Evolutionary conservation across 2,797 vertebrate species (phyloP).

Genomic region (Falco columbarius): DNA sequence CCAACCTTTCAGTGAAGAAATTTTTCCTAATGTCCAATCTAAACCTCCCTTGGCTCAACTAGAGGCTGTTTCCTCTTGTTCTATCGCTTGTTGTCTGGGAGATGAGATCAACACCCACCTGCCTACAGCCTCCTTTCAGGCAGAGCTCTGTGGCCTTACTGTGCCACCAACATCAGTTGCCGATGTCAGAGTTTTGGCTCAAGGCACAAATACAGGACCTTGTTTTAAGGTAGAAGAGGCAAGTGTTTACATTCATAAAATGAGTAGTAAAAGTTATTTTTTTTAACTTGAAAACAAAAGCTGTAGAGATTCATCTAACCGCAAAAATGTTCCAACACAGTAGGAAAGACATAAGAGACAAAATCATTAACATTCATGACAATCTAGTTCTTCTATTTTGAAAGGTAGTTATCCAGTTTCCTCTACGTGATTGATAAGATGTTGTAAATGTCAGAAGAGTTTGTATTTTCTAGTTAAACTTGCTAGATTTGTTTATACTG

Average conservation of each 20-base stretch:
- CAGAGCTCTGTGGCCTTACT: not conserved
- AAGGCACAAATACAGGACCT: not conserved
- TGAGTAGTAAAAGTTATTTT: not conserved
- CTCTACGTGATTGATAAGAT: slow-evolving; percentile 59
- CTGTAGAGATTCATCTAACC: slow-evolving; percentile 9
- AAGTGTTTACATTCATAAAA: not conserved
- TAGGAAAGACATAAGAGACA: slow-evolving; percentile 3
- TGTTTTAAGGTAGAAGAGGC: not conserved
- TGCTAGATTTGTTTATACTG: slow-evolving; percentile 58
- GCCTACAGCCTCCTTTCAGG: too few species aligned
- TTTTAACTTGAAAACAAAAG: not conserved
- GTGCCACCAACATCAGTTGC: not conserved
- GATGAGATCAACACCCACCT: too few species aligned
- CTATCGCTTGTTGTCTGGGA: too few species aligned
- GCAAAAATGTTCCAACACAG: slow-evolving; percentile 16
- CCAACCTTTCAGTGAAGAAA: too few species aligned
- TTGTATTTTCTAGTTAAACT: slow-evolving; percentile 63
- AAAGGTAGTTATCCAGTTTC: slow-evolving; percentile 52
- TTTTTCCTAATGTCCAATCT: too few species aligned
- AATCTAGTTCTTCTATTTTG: slow-evolving; percentile 38
- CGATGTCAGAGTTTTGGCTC: not conserved
- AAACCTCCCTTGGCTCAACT: too few species aligned
- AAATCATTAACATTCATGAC: slow-evolving; percentile 55
- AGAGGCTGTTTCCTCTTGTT: too few species aligned
- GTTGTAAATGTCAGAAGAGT: slow-evolving; percentile 60